phyloP scores from a whole-genome alignment of 2,797 vertebrate genomes.

The Mus caroli region DNA sequence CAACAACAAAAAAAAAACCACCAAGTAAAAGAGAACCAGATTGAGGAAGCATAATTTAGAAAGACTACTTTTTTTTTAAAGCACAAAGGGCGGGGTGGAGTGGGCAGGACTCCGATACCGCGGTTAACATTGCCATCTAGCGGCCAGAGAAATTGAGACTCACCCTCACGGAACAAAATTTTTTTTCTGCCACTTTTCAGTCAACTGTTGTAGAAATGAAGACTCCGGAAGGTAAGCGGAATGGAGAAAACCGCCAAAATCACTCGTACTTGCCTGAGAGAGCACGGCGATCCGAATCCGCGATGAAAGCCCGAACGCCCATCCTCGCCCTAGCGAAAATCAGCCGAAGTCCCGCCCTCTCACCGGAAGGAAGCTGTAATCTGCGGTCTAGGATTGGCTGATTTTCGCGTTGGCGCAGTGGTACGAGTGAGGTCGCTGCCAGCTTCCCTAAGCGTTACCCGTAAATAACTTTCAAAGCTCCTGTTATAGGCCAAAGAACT shows the following conservation, averaged over 20 bases:
- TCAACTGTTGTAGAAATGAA: background rate
- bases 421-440: background rate
- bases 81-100: background rate
- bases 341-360: background rate
- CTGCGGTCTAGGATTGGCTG: background rate
- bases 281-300: background rate
- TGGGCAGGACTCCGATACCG: background rate
- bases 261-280: background rate
- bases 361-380: background rate
- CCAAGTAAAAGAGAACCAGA: background rate
- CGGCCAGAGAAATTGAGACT: background rate
- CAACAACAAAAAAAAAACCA: too few species aligned
- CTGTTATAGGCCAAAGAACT: background rate
- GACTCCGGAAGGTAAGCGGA: background rate
- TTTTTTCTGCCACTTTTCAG: background rate
- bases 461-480: rapidly evolving
- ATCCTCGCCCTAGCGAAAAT: background rate
- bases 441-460: background rate
- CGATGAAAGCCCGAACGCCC: background rate
- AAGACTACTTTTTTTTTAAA: background rate
- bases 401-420: background rate
- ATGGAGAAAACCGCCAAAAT: background rate
- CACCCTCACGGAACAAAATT: background rate
- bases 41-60: background rate
- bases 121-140: background rate